Evolutionary conservation across 2,797 vertebrate genomes (phyloP).

Genomic region (Alauda arvensis): DNA sequence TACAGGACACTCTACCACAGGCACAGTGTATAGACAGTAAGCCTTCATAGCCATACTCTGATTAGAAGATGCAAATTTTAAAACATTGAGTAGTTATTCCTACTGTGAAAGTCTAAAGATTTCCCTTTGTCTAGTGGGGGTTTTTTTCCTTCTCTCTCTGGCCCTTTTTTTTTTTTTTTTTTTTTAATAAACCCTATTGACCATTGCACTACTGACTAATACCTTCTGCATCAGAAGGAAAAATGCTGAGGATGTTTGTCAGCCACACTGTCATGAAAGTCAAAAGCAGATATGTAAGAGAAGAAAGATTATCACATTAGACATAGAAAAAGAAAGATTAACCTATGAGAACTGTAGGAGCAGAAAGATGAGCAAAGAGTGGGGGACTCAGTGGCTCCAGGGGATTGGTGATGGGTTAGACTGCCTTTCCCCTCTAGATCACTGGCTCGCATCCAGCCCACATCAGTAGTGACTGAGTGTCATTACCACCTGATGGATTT

Average conservation of each 20-base stretch:
- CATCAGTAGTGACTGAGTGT: conserved; percentile 60
- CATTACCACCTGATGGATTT: conserved; percentile 68
- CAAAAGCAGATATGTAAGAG: conserved; percentile 53
- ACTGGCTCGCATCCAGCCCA: conserved; percentile 67
- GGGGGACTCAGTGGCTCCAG: conserved; percentile 32
- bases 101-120: neutral
- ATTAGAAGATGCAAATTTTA: neutral
- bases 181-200: conserved; percentile 32
- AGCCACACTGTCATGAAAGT: conserved; percentile 40
- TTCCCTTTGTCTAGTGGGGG: neutral
- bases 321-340: conserved; percentile 58
- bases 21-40: neutral
- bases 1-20: neutral
- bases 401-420: conserved; percentile 52
- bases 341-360: conserved; percentile 39
- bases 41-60: neutral
- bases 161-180: neutral
- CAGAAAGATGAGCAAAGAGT: conserved; percentile 59
- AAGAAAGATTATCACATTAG: conserved; percentile 63
- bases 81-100: neutral
- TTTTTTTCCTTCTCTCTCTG: neutral
- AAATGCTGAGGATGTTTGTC: conserved; percentile 51
- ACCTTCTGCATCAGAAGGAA: conserved; percentile 29
- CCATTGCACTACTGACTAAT: conserved; percentile 23
- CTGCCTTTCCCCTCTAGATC: conserved; percentile 48